Evolutionary conservation across 1,140 invertebrate genomes (phyloP), one percentile per base, ranked within the genome.

Genomic region (Zaprionus taronus): DNA sequence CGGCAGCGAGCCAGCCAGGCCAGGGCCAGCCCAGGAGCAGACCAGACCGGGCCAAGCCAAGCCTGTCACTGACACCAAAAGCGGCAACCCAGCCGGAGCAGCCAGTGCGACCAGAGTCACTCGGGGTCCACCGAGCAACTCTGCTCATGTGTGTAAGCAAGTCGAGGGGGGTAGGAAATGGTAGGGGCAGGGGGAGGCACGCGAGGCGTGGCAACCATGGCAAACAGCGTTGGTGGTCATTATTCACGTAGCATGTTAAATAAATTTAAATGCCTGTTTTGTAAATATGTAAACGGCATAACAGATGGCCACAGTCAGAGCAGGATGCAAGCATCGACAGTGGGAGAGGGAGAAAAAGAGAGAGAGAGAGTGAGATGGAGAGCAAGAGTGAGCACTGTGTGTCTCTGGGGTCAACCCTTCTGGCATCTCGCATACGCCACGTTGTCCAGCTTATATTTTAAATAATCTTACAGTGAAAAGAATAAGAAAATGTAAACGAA

Each of bases 211-310:
- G 75, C 71, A 70, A 60, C 49, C 61, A 56, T 34, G 34, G 74
- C 65, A 79, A 77, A 76, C 75, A 70, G 80, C 68, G 66, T 78
- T 66, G 78, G 84, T 83, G 84, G 83, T 87, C 83, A 87, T 87
- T 89, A 87, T 89, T 87, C 83, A 87, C 83, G 84, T 87, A 84
- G 84, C 83, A 83, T 89, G 84, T 87, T 87, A 84, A 87, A 87
- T 87, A 87, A 87, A 87, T 90, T 90, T 90, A 87, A 87, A 87
- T 90, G 84, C 84, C 84, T 87, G 84, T 89, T 87, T 87, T 89
- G 84, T 89, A 90, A 87, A 87, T 90, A 87, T 87, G 85, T 86
- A 89, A 72, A 71, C 62, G 84, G 77, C 81, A 80, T 86, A 89
- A 86, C 84, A 80, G 72, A 83, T 86, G 83, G 80, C 56, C 55